Evolutionary conservation across 2,888 invertebrate species (phyloP), one percentile per base, ranked within the genome.

Genomic region (Mermis nigrescens): DNA sequence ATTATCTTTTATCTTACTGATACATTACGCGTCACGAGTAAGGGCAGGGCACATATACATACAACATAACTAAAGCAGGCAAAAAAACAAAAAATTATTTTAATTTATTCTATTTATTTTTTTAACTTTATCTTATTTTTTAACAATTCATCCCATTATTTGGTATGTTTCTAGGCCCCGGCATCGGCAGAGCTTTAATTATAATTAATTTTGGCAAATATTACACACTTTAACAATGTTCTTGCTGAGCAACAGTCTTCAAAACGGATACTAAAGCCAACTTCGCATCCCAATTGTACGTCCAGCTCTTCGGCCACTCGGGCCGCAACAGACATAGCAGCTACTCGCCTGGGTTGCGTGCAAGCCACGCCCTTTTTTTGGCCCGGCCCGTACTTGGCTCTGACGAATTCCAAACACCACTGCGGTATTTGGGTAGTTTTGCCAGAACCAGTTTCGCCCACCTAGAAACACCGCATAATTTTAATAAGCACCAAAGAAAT

Each of bases 221-320:
- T 22, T 56, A 72, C 78, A 75, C 76, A 83, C 81, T 98, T 98
- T 1, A 98, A 79, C 31, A 92, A 80, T 0, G 95, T 98, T 71
- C 85, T 86, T 0, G 86, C 81, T 1, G 90, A 89, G 1, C 94
- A 91, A 72, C 95, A 95, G 76, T 98, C 95, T 75, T 98, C 98
- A 72, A 98, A 98, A 80, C 98, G 86, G 72, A 98, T 98, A 72
- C 90, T 86, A 73, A 91, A 91, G 61, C 91, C 91, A 27, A 91
- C 90, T 76, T 91, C 87, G 70, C 86, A 83, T 0, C 83, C 83
- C 3, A 99, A 75, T 3, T 82, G 83, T 0, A 95, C 94, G 73
- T 98, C 98, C 95, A 99, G 94, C 77, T 99, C 98, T 72, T 99
- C 95, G 0, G 95, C 90, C 0, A 98, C 98, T 73, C 98, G 80